Evolutionary conservation across 2,888 invertebrate species (phyloP), one percentile per base, ranked within the genome.

Genomic region (Leucoma salicis): DNA sequence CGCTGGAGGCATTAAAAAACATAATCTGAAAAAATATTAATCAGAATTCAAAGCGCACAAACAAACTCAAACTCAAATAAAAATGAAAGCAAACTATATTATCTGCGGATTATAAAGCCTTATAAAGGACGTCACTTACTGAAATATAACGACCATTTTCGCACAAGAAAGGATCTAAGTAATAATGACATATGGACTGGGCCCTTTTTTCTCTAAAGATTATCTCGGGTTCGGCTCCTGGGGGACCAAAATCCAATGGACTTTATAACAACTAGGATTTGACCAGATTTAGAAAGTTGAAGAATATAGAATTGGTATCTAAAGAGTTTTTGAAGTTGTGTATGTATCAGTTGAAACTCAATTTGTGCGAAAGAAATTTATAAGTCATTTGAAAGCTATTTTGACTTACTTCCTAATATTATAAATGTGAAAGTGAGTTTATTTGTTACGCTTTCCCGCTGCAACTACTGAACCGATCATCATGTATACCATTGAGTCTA

Each of bases 261-360:
- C 12, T 21, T 7, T 7, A n/a, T 15, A 39, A 39, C 32, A 31
- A 38, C 34, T 21, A 18, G 14, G 39, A 48, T 15, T 21, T 11
- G 14, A 6, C n/a, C 13, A 42, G 14, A 49, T 54, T 43, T 46
- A 2, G 21, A 11, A 44, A 36, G 32, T 16, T 29, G n/a, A 25
- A 12, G 16, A 6, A 4, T 13, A 21, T 18, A 31, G 2, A 6
- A 27, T 56, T 40, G 38, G 14, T 14, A 15, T 11, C 21, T 21
- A n/a, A 29, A 40, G n/a, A 27, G 10, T 27, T 27, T 8, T 27
- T 27, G 27, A 21, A n/a, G 27, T 6, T 18, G 18, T 18, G 18
- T 7, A 18, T 18, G 3, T 18, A 18, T 18, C n/a, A 11, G 1
- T 27, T 27, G 27, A n/a, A 21, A 21, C 21, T 21, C 8, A 5